Conservation (phyloP, 2,797 vertebrate species). For the Trichosurus vulpecula region DNA sequence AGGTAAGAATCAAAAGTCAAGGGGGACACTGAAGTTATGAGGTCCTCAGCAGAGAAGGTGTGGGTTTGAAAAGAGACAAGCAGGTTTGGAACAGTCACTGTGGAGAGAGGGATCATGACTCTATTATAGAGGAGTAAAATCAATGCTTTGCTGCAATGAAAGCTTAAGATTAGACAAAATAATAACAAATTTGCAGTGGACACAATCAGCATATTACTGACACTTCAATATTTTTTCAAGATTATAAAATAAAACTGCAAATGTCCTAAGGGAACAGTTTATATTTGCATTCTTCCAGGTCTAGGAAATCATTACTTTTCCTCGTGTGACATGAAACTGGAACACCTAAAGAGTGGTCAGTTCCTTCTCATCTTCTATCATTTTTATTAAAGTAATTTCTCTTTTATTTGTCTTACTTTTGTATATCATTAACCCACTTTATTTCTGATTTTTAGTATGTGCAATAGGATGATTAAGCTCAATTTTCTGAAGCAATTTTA, state of each 20-base stretch:
- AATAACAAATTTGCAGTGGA: not conserved
- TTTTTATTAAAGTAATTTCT: not conserved
- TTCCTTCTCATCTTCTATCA: not conserved
- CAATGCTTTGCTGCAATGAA: not conserved
- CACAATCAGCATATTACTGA: not conserved
- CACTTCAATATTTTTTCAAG: not conserved
- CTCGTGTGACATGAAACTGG: not conserved
- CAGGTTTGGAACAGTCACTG: not conserved
- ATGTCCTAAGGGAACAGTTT: not conserved
- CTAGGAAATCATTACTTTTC: not conserved
- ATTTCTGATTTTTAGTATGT: not conserved
- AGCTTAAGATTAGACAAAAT: not conserved
- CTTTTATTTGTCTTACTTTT: not conserved
- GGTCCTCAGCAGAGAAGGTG: not conserved
- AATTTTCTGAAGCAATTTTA: not conserved
- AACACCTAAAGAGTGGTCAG: not conserved
- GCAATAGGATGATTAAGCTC: not conserved
- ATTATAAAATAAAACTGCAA: not conserved
- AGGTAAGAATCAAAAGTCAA: not conserved
- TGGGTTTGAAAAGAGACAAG: not conserved
- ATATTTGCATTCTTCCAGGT: not conserved
- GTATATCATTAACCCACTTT: not conserved
- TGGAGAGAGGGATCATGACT: not conserved
- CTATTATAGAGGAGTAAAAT: not conserved
- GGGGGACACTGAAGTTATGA: not conserved